Evolutionary conservation across 2,888 invertebrate genomes (phyloP).

Genomic region (Sminthurides aquaticus): DNA sequence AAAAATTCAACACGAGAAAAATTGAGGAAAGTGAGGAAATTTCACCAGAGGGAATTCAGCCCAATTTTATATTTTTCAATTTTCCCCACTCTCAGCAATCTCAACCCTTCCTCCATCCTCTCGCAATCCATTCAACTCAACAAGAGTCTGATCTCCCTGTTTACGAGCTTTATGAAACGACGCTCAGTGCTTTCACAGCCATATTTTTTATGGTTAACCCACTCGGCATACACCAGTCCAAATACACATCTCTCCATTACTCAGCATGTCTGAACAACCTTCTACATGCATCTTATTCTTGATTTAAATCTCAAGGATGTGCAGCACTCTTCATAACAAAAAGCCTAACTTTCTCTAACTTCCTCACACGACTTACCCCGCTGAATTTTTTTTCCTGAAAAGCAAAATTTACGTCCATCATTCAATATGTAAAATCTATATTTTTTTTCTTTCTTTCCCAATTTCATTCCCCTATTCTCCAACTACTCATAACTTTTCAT

Average conservation of each 20-base stretch:
- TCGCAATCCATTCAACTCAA: not conserved
- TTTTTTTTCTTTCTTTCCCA: too few relatives aligned
- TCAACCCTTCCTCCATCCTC: not conserved
- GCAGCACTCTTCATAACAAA: too few relatives aligned
- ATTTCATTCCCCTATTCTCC: constrained; percentile 1
- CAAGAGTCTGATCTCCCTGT: constrained; percentile 7
- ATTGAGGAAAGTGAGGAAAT: constrained; percentile 27
- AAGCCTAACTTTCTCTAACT: too few relatives aligned
- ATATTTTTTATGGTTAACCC: constrained; percentile 27
- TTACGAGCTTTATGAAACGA: constrained; percentile 35
- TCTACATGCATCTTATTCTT: too few relatives aligned
- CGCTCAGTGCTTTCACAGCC: constrained; percentile 25
- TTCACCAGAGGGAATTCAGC: constrained; percentile 27
- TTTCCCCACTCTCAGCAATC: constrained; percentile 21
- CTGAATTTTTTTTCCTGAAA: too few relatives aligned
- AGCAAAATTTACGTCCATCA: too few relatives aligned
- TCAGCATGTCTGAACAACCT: not conserved
- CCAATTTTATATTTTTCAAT: constrained; percentile 27
- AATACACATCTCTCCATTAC: constrained; percentile 8
- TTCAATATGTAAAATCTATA: too few relatives aligned
- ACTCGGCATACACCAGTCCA: constrained; percentile 17
- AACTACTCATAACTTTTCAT: constrained; percentile 15
- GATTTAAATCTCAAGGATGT: too few relatives aligned
- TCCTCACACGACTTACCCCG: too few relatives aligned
- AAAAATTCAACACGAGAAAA: constrained; percentile 26